A percentile compares a stretch with the other conserved stretches of the same genome.
phyloP scores from a whole-genome alignment of 2,888 invertebrate species.

The Lordiphosa andalusiaca region DNA sequence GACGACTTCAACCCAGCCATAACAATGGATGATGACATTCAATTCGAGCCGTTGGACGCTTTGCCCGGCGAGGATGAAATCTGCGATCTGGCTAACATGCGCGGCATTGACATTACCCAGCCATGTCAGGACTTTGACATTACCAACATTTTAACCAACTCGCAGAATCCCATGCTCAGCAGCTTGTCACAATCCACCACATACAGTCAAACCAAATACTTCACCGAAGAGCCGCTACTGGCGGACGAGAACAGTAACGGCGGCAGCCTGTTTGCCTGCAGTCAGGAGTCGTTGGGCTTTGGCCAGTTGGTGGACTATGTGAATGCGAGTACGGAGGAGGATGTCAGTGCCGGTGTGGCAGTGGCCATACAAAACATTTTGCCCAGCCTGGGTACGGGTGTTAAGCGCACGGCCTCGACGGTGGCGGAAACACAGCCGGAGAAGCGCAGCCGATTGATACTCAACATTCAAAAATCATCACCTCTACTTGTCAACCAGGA shows the following conservation, averaged over 20 bases:
- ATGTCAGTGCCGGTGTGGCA: constrained; percentile 17
- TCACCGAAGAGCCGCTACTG: constrained; percentile 43
- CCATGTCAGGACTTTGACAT: constrained; percentile 14
- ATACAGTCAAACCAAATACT: constrained; percentile 34
- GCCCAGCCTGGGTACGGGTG: constrained; percentile 7
- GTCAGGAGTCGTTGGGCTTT: constrained; percentile 51
- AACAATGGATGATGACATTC: constrained; percentile 21
- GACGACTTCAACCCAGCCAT: constrained; percentile 32
- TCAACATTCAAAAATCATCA: constrained; percentile 39
- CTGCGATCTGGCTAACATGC: constrained; percentile 37
- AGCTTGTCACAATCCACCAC: constrained; percentile 32
- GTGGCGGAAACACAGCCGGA: constrained; percentile 40
- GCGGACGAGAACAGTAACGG: constrained; percentile 43
- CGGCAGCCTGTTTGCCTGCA: constrained; percentile 22
- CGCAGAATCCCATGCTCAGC: constrained; percentile 39
- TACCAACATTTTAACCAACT: constrained; percentile 15
- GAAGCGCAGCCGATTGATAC: constrained; percentile 53
- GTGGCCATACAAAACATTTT: constrained; percentile 21
- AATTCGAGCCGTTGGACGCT: constrained; percentile 5
- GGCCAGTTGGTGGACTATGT: constrained; percentile 26
- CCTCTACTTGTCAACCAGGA: constrained; percentile 7
- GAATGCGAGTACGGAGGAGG: constrained; percentile 15
- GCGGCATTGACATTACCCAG: constrained; percentile 34
- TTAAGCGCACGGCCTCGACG: constrained; percentile 51
- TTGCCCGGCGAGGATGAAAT: constrained; percentile 34